Evolutionary conservation across 2,888 invertebrate species (phyloP).

Genomic region (Bembecia ichneumoniformis): DNA sequence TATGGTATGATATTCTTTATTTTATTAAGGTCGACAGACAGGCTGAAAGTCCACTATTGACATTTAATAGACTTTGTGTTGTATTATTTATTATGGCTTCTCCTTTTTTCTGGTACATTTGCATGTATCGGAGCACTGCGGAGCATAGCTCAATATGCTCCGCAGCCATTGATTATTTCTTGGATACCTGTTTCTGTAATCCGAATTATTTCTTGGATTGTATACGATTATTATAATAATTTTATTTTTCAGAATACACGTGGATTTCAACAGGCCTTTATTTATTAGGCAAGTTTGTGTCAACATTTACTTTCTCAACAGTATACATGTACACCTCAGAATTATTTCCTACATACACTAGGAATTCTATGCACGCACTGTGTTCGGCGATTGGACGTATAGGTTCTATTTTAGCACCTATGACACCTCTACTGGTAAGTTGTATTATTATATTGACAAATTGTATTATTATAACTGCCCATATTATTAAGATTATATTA

Average conservation of each 20-base stretch:
- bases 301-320: constrained; percentile 22
- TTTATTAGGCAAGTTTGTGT: constrained; percentile 20
- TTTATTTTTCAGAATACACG: constrained; percentile 11
- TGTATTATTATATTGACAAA: not conserved
- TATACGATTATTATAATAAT: too few species aligned
- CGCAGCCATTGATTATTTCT: too few species aligned
- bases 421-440: constrained; percentile 38
- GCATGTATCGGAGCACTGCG: too few species aligned
- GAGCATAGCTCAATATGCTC: too few species aligned
- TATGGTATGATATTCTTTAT: too few species aligned
- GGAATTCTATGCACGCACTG: constrained; percentile 33
- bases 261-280: constrained; percentile 23
- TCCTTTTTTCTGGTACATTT: too few species aligned
- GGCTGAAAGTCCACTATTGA: too few species aligned
- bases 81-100: too few species aligned
- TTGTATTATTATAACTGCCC: not conserved
- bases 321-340: constrained; percentile 35
- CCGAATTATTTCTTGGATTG: too few species aligned
- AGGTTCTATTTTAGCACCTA: constrained; percentile 31
- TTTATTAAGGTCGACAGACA: too few species aligned
- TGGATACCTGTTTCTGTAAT: too few species aligned
- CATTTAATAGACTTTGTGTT: too few species aligned
- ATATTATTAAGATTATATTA: not conserved
- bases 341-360: constrained; percentile 33
- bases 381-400: constrained; percentile 32